phyloP scores from a whole-genome alignment of 2,113 vertebrate genomes.

The Catharus fuscescens region DNA sequence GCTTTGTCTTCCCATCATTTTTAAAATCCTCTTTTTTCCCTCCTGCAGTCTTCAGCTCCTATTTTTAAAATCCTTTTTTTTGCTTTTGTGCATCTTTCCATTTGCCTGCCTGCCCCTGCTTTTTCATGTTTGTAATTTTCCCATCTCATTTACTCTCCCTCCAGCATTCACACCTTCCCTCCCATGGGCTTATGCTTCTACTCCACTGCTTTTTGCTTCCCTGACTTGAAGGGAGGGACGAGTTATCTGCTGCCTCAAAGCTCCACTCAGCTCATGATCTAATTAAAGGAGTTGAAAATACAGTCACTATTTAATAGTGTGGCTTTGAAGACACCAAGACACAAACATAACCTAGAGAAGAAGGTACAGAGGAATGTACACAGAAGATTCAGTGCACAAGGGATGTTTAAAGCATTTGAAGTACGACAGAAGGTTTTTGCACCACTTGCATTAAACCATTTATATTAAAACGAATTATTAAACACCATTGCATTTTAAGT shows the following conservation, averaged over 20 bases:
- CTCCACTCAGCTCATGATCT: not conserved
- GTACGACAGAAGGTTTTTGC: rapidly evolving
- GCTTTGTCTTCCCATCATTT: not conserved
- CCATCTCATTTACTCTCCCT: not conserved
- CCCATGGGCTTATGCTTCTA: not conserved
- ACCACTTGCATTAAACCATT: not conserved
- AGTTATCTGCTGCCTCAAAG: not conserved
- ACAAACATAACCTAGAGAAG: not conserved
- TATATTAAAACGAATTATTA: too few species aligned
- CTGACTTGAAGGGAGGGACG: not conserved
- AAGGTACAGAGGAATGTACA: not conserved
- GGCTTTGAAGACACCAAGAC: not conserved
- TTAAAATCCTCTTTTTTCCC: not conserved
- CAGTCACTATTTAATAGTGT: not conserved
- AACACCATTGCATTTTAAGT: not conserved
- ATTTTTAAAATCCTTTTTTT: not conserved
- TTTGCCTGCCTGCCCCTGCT: not conserved
- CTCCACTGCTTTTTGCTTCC: not conserved
- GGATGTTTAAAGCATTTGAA: not conserved
- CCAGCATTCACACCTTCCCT: not conserved
- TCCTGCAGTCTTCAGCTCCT: not conserved
- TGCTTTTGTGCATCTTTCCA: not conserved
- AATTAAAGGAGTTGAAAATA: not conserved
- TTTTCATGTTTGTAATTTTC: not conserved
- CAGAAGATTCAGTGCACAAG: not conserved